A percentile compares a stretch with the other conserved stretches of the same genome.
Evolutionary conservation across 2,888 invertebrate genomes (phyloP).

Genomic region (Flabesymbios commensalis): DNA sequence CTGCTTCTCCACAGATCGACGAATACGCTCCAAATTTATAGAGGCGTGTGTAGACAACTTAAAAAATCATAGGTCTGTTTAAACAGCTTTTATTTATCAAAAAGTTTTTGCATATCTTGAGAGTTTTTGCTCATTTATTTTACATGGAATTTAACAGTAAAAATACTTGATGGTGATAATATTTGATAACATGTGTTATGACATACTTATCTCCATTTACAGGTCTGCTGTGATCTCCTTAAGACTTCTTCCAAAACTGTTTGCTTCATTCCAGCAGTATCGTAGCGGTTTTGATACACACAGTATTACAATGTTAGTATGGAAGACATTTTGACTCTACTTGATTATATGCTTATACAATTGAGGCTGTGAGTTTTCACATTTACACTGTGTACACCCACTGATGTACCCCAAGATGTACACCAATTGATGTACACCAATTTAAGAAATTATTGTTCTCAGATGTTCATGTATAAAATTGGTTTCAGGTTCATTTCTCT

Average conservation of each 20-base stretch:
- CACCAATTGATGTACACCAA: no score
- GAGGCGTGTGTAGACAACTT: constrained; percentile 91
- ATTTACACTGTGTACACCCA: no score
- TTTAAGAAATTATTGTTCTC: no score
- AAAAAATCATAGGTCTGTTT: constrained; percentile 74
- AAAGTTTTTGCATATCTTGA: neutral
- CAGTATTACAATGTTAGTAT: constrained; percentile 73
- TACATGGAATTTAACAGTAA: neutral
- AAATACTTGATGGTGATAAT: no score
- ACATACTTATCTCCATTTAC: no score
- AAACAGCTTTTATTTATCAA: neutral
- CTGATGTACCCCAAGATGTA: no score
- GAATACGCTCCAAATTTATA: constrained; percentile 90
- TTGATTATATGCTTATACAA: no score
- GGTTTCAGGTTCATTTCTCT: no score
- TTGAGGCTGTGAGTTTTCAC: no score
- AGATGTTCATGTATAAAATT: no score
- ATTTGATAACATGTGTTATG: no score
- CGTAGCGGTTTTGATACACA: constrained; percentile 77
- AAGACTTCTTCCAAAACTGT: constrained; percentile 83
- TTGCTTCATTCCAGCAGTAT: constrained; percentile 86
- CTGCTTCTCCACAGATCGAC: constrained; percentile 86
- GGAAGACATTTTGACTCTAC: no score
- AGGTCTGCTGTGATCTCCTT: constrained; percentile 89
- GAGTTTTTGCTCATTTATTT: neutral